phyloP scores from a whole-genome alignment of 2,113 vertebrate species.

The Anser cygnoides region DNA sequence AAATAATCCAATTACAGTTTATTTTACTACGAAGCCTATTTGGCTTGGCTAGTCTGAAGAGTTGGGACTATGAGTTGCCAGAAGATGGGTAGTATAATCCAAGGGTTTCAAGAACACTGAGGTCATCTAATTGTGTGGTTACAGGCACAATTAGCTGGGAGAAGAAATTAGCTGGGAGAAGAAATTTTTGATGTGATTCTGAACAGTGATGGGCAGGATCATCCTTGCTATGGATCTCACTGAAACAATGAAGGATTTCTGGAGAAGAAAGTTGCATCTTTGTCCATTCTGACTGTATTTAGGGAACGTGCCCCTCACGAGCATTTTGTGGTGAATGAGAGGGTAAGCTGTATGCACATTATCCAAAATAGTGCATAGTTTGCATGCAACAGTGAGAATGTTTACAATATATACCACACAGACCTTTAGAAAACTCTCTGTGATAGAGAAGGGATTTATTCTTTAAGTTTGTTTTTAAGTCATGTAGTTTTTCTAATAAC shows the following conservation, averaged over 20 bases:
- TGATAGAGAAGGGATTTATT: not conserved
- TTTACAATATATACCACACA: not conserved
- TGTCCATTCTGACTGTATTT: not conserved
- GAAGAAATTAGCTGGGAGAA: not conserved
- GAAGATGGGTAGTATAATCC: not conserved
- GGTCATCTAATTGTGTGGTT: not conserved
- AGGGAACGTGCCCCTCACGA: not conserved
- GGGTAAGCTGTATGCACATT: fast-evolving
- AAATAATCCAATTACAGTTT: not conserved
- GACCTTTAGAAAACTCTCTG: not conserved
- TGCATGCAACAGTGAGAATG: not conserved
- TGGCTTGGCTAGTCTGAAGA: not conserved
- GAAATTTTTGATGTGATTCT: not conserved
- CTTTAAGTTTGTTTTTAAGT: not conserved
- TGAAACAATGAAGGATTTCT: not conserved
- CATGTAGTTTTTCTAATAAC: not conserved
- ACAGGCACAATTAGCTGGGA: not conserved
- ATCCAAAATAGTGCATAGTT: fast-evolving
- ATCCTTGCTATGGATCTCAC: not conserved
- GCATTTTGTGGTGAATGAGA: not conserved
- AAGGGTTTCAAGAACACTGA: not conserved
- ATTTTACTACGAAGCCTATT: not conserved
- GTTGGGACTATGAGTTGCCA: not conserved
- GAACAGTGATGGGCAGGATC: not conserved
- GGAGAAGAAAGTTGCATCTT: not conserved